Evolutionary conservation across 2,797 vertebrate genomes (phyloP).

Genomic region (Pseudochaenichthys georgianus): DNA sequence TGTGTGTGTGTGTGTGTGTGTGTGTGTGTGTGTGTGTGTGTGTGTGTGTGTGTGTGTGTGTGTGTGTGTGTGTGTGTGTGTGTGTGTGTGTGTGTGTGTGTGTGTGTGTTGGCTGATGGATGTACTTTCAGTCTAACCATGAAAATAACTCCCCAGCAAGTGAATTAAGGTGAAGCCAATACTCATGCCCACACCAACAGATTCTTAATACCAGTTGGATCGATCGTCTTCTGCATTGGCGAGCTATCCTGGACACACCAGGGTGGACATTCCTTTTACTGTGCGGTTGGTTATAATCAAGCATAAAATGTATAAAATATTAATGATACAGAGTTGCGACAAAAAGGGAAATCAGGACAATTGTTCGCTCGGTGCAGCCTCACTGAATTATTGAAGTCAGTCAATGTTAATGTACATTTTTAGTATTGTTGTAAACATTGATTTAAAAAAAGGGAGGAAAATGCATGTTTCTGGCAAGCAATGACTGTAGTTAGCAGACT

Average conservation of each 20-base stretch:
- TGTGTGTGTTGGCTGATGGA: constrained; percentile 46
- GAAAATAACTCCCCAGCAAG: constrained; percentile 66
- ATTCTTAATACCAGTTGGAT: constrained; percentile 61
- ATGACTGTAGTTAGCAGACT: no score
- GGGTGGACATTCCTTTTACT: constrained; percentile 20
- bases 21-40: no score
- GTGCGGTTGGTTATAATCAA: constrained; percentile 25
- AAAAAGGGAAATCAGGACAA: no score
- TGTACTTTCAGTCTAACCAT: constrained; percentile 58
- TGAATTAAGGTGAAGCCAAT: constrained; percentile 69
- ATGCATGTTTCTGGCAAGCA: no score
- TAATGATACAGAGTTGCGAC: not conserved
- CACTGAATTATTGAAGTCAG: no score
- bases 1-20: no score
- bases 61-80: constrained; percentile 21
- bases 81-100: constrained; percentile 22
- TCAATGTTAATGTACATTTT: no score
- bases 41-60: constrained; percentile 26
- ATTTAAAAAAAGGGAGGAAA: no score
- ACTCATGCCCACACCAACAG: constrained; percentile 47
- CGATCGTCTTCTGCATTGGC: constrained; percentile 60
- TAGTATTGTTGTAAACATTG: no score
- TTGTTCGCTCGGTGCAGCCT: no score
- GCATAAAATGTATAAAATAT: not conserved
- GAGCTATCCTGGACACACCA: constrained; percentile 32